Conservation (phyloP, 2,888 invertebrate genomes). For the Lepidochrysops patricia region DNA sequence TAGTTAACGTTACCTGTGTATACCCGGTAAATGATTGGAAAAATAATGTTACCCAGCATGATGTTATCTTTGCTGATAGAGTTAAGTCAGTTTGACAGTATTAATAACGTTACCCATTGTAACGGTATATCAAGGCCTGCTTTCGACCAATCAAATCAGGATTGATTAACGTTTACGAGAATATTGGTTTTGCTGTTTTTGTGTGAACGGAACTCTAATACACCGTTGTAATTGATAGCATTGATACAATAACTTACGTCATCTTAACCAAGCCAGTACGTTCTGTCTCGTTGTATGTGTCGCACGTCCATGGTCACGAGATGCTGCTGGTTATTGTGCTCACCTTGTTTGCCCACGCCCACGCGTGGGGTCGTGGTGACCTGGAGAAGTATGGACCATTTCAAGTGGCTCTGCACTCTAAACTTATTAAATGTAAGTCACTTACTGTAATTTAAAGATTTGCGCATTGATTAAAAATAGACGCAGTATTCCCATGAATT, state of each 20-base stretch:
- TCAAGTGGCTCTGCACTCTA: conserved; percentile 42
- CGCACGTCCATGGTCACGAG: conserved; percentile 18
- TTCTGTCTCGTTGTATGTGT: not conserved
- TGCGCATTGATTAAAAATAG: too few relatives aligned
- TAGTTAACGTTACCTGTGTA: too few relatives aligned
- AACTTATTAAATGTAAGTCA: conserved; percentile 55
- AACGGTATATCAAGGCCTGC: too few relatives aligned
- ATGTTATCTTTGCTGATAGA: too few relatives aligned
- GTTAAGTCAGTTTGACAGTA: too few relatives aligned
- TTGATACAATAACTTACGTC: conserved; percentile 7
- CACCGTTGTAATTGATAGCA: conserved; percentile 10
- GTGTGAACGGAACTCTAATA: not conserved
- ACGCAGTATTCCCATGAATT: too few relatives aligned
- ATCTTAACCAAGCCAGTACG: conserved; percentile 10
- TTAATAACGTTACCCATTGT: too few relatives aligned
- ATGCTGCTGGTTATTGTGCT: conserved; percentile 15
- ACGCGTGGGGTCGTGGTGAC: conserved; percentile 41
- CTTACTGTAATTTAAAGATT: too few relatives aligned
- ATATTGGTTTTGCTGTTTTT: not conserved
- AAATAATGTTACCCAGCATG: too few relatives aligned
- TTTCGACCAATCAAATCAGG: not conserved
- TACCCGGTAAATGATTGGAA: too few relatives aligned
- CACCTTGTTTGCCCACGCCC: conserved; percentile 15
- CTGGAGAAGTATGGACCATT: conserved; percentile 58
- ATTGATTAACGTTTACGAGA: not conserved